phyloP scores from a whole-genome alignment of 2,797 vertebrate genomes.

The Iguana delicatissima region DNA sequence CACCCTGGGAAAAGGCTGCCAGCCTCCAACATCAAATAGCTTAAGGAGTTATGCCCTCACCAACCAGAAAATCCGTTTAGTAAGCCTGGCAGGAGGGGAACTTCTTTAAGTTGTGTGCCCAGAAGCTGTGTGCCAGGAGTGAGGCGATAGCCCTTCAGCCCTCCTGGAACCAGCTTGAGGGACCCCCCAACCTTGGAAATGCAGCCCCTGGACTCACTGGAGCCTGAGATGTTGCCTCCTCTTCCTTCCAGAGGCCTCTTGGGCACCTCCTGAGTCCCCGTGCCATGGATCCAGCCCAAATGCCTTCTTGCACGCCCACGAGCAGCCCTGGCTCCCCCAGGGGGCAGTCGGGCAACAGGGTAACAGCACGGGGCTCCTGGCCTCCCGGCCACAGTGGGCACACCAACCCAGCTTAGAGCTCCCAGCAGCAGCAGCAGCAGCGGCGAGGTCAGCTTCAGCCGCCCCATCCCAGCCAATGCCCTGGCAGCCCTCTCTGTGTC shows the following conservation, averaged over 20 bases:
- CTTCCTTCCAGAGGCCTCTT: background rate
- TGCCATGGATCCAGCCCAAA: background rate
- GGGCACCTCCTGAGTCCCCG: too few relatives aligned
- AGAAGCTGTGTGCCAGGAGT: too few relatives aligned
- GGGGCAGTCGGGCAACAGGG: background rate
- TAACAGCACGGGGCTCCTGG: background rate
- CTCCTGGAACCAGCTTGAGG: too few relatives aligned
- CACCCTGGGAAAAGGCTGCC: too few relatives aligned
- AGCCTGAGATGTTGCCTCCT: too few relatives aligned
- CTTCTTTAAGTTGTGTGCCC: too few relatives aligned
- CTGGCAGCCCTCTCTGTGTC: background rate
- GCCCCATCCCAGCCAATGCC: background rate
- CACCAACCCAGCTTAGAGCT: background rate
- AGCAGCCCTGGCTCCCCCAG: background rate
- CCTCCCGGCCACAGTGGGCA: background rate
- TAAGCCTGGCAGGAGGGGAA: too few relatives aligned
- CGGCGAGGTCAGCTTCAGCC: too few relatives aligned
- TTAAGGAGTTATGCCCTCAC: too few relatives aligned
- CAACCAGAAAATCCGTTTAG: too few relatives aligned
- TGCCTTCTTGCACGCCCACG: background rate
- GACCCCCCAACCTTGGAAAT: background rate
- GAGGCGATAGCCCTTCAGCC: too few relatives aligned
- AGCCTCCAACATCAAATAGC: too few relatives aligned
- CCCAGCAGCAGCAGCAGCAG: background rate
- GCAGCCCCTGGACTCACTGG: background rate